A percentile compares a stretch with the other conserved stretches of the same genome.
Conservation (phyloP, 2,888 invertebrate species). For the Cheilosia grossa region DNA sequence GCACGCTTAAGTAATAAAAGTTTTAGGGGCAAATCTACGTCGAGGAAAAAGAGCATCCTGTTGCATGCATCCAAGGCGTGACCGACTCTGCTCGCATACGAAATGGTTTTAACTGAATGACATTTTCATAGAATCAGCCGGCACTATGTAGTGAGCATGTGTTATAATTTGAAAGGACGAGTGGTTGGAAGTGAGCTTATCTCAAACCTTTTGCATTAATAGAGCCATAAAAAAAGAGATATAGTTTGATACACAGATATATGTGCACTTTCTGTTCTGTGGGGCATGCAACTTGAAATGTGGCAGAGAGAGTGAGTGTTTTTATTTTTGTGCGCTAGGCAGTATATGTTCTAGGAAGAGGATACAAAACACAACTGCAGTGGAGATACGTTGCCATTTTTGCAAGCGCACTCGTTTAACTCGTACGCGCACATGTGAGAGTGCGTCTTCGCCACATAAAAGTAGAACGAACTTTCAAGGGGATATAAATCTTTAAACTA, state of each 20-base stretch:
- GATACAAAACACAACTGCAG: no score
- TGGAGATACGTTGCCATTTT: no score
- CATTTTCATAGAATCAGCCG: conserved; percentile 13
- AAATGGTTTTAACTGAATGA: background rate
- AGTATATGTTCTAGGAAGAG: background rate
- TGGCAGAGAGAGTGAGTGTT: background rate
- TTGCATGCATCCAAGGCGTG: conserved; percentile 48
- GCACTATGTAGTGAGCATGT: conserved; percentile 26
- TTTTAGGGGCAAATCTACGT: conserved; percentile 63
- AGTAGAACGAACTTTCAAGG: no score
- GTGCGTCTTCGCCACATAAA: no score
- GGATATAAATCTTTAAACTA: no score
- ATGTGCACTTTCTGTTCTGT: conserved; percentile 6
- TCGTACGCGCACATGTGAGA: no score
- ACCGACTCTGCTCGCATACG: conserved; percentile 2
- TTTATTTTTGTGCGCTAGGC: background rate
- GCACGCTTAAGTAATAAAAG: conserved; percentile 53
- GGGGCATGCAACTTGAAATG: conserved; percentile 16
- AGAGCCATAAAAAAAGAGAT: conserved; percentile 64
- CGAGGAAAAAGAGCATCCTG: conserved; percentile 54
- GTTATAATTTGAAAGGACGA: conserved; percentile 50
- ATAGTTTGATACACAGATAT: conserved; percentile 23
- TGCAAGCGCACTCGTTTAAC: no score
- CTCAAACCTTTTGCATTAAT: conserved; percentile 50
- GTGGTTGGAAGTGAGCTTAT: conserved; percentile 34